phyloP scores from a whole-genome alignment of 2,113 vertebrate genomes.

The Pollimyrus isidori region DNA sequence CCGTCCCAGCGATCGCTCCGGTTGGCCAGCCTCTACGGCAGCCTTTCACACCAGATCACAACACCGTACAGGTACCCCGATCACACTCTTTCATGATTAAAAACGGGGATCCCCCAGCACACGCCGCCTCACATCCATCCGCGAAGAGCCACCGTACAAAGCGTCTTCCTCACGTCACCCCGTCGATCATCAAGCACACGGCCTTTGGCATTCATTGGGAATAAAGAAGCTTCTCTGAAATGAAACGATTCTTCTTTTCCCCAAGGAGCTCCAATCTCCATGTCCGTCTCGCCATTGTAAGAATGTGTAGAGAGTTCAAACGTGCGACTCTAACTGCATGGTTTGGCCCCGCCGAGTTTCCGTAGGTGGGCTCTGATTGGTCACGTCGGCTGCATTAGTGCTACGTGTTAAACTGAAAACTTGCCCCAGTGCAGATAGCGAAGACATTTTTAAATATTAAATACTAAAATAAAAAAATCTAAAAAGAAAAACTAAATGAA shows the following conservation, averaged over 20 bases:
- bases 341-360: slow-evolving; percentile 43
- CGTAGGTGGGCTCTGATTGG: slow-evolving; percentile 47
- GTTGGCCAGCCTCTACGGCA: background rate
- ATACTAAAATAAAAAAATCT: background rate
- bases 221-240: background rate
- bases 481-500: background rate
- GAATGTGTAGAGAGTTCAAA: slow-evolving; percentile 15
- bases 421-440: background rate
- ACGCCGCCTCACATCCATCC: slow-evolving; percentile 56
- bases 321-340: slow-evolving; percentile 30
- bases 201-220: background rate
- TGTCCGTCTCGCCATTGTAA: slow-evolving; percentile 38
- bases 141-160: slow-evolving; percentile 37
- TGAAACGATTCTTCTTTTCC: background rate
- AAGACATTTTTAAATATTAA: background rate
- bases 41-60: slow-evolving; percentile 3
- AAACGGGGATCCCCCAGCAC: slow-evolving; percentile 34
- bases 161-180: slow-evolving; percentile 22
- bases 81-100: slow-evolving; percentile 48
- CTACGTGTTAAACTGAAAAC: slow-evolving; percentile 2
- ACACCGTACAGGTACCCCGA: slow-evolving; percentile 32
- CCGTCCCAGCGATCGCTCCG: slow-evolving; percentile 26
- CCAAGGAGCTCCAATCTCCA: slow-evolving; percentile 27
- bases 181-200: slow-evolving; percentile 16
- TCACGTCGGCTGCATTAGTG: background rate